Evolutionary conservation across 1,140 invertebrate genomes (phyloP).

Genomic region (Sitobion miscanthi): DNA sequence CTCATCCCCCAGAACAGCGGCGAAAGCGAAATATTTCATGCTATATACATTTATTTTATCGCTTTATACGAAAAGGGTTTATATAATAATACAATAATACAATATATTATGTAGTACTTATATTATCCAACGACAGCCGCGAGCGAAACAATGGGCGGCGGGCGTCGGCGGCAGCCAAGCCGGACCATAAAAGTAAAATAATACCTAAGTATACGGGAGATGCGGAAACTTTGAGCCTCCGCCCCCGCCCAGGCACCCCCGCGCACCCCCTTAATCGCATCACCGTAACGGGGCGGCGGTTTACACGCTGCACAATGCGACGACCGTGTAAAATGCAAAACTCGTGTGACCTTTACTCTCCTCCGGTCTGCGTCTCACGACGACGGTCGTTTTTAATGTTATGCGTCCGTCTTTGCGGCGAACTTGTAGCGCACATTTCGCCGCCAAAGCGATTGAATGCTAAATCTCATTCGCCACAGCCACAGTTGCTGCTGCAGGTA

Average conservation of each 20-base stretch:
- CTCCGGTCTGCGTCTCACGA: background rate
- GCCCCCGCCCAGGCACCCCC: background rate
- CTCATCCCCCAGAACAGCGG: background rate
- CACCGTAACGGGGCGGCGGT: background rate
- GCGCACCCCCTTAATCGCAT: background rate
- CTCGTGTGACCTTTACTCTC: background rate
- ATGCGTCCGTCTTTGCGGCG: background rate
- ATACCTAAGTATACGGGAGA: background rate
- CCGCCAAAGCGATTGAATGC: constrained; percentile 42
- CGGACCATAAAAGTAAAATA: background rate
- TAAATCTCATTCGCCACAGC: constrained; percentile 8
- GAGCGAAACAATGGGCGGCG: background rate
- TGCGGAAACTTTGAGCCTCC: background rate
- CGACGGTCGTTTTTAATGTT: background rate
- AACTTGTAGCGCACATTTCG: background rate
- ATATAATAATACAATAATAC: background rate
- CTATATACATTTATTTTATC: background rate
- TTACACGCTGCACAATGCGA: background rate
- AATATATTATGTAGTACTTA: background rate
- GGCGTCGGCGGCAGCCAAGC: background rate
- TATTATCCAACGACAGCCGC: background rate
- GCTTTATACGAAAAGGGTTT: background rate
- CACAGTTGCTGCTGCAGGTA: background rate
- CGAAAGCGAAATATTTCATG: background rate
- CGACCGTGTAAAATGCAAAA: constrained; percentile 20